phyloP scores from a whole-genome alignment of 2,888 invertebrate species.

The Apotomis turbidana region DNA sequence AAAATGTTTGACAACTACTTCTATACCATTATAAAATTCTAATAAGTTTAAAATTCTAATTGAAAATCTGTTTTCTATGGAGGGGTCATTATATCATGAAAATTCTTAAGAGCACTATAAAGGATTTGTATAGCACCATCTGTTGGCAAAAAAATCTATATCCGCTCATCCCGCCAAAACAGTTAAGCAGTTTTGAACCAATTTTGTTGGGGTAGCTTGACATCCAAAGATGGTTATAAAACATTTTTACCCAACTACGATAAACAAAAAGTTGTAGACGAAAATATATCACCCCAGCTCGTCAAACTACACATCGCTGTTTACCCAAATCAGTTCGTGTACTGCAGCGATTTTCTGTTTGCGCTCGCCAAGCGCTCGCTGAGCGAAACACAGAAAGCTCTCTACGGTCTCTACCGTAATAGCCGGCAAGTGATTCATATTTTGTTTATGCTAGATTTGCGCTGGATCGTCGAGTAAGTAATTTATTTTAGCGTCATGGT shows the following conservation, averaged over 20 bases:
- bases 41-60: too few species aligned
- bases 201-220: too few species aligned
- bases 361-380: not conserved
- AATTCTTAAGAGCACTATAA: too few species aligned
- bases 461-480: not conserved
- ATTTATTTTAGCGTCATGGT: not conserved
- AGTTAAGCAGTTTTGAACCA: too few species aligned
- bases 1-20: not conserved
- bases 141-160: too few species aligned
- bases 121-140: too few species aligned
- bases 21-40: too few species aligned
- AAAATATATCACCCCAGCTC: not conserved
- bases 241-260: not conserved
- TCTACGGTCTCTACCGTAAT: constrained; percentile 6
- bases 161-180: too few species aligned
- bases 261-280: not conserved
- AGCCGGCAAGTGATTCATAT: constrained; percentile 22
- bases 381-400: constrained; percentile 14
- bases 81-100: too few species aligned
- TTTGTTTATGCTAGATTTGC: constrained; percentile 23
- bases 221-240: too few species aligned
- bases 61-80: too few species aligned
- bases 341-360: constrained; percentile 23
- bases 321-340: constrained; percentile 15
- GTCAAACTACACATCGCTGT: constrained; percentile 9